A percentile compares a stretch with the other conserved stretches of the same genome.
These are phyloP conservation scores for Spermophilus dauricus DNA, from an alignment of 2,113 vertebrate genomes.

Conservation along the genomic window DNA sequence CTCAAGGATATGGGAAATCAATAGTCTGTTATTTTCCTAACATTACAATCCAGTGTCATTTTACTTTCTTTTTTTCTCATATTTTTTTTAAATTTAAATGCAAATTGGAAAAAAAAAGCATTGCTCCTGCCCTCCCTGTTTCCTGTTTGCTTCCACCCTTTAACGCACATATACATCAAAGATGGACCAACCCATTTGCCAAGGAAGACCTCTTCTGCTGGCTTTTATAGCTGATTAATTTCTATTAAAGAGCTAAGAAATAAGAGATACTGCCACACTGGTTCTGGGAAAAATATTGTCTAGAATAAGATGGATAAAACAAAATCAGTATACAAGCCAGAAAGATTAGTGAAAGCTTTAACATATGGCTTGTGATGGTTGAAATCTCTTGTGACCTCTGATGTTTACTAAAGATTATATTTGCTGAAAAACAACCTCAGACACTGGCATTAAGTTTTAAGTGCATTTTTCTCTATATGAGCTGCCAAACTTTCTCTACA, in stretches of 20 bases:
- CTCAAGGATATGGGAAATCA: background rate
- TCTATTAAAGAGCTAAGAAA: conserved; percentile 59
- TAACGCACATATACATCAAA: background rate
- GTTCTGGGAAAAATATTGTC: background rate
- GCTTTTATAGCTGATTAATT: conserved; percentile 26
- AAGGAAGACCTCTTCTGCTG: background rate
- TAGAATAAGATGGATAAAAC: conserved; percentile 55
- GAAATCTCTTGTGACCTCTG: conserved; percentile 41
- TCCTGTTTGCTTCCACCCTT: background rate
- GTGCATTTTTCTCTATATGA: background rate
- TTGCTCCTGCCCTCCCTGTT: background rate
- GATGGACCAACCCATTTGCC: background rate
- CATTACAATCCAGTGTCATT: background rate
- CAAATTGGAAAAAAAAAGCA: background rate
- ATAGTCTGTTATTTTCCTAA: background rate
- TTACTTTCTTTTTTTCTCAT: conserved; percentile 19
- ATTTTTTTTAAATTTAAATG: conserved; percentile 50
- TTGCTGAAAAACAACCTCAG: conserved; percentile 4
- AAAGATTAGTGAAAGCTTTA: conserved; percentile 54
- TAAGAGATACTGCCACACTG: background rate
- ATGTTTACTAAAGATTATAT: conserved; percentile 41
- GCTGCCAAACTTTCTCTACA: background rate
- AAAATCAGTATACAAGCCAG: conserved; percentile 53
- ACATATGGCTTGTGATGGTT: background rate
- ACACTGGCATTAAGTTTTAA: background rate